Base-by-base conservation (phyloP, 2,797 vertebrate genomes). In the Thalassophryne amazonica region DNA sequence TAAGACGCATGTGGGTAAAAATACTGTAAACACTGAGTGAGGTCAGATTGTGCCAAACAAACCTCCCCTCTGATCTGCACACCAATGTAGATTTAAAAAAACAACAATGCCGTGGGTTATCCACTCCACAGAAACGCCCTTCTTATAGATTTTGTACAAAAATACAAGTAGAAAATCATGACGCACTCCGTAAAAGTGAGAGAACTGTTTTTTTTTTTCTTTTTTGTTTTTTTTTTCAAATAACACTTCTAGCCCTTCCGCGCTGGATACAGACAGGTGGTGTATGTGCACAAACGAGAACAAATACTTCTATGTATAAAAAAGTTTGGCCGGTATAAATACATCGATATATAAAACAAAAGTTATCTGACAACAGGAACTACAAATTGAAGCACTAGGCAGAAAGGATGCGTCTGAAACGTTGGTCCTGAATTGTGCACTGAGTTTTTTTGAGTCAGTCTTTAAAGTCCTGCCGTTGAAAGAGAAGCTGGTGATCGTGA, bases 101-200 rank as follows among this genome's bases (percentile, higher is more conserved):
- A 94, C 93, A 93, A 93, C 92, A 89, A 93, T 92, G 93, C 91
- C 92, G 92, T 65, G 64, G 83, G 73, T 78, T 80, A 69, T 93
- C 93, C 90, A 93, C 91, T 93, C 88, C 91, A 61, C 32, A 47
- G 68, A 93, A 93, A 88, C 86, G 91, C 89, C 58, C 92, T 91
- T 90, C 93, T 93, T 92, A 96, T 97, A 98, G 91, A 94, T 96
- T 97, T 98, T 97, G 92, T 99, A 98, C 97, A 98, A 98, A 99
- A 99, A 99, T 99, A 98, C 96, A 98, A 93, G 95, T 95, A 98
- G 94, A 98, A 98, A 99, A 97, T 87, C 95, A 97, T 94, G 93
- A 95, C 95, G 97, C 93, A 93, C 94, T 94, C 91, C 88, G 93
- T 82, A 84, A 89, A 85, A 95, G 93, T 95, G 93, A 96, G 94